Conservation (phyloP, 1,140 invertebrate genomes). For the Hycleus phaleratus region DNA sequence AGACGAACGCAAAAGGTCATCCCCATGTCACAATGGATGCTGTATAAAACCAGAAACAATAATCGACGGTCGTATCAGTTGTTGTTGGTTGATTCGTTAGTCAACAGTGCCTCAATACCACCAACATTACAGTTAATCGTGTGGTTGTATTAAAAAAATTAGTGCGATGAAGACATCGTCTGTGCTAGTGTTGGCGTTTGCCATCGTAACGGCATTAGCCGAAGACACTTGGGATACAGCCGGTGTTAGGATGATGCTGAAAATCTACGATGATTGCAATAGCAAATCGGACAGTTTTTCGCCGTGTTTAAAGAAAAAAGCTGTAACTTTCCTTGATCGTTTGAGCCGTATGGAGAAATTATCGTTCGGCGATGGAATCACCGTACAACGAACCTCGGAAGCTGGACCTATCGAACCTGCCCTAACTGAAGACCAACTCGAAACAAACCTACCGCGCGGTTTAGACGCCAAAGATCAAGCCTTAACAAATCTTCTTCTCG, state of each 20-base stretch:
- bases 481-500: slow-evolving; percentile 60
- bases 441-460: slow-evolving; percentile 54
- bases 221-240: slow-evolving; percentile 38
- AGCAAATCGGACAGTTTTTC: slow-evolving; percentile 51
- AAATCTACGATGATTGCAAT: slow-evolving; percentile 57
- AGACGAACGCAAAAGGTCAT: slow-evolving; percentile 29
- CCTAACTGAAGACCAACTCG: slow-evolving; percentile 56
- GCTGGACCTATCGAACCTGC: slow-evolving; percentile 29
- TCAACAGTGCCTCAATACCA: neutral
- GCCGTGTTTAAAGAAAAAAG: slow-evolving; percentile 72
- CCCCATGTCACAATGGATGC: slow-evolving; percentile 22
- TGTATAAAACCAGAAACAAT: slow-evolving; percentile 30
- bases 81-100: slow-evolving; percentile 7
- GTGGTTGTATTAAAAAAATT: slow-evolving; percentile 9
- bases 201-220: slow-evolving; percentile 7
- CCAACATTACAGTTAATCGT: neutral
- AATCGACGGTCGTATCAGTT: slow-evolving; percentile 6
- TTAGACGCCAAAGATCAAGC: slow-evolving; percentile 54
- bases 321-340: slow-evolving; percentile 65
- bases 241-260: slow-evolving; percentile 48
- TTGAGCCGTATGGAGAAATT: slow-evolving; percentile 60
- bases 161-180: slow-evolving; percentile 32
- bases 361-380: slow-evolving; percentile 55
- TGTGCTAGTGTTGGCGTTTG: slow-evolving; percentile 31
- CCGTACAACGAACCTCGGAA: slow-evolving; percentile 52